phyloP scores from a whole-genome alignment of 2,113 vertebrate genomes.

The Rhinolophus ferrumequinum region DNA sequence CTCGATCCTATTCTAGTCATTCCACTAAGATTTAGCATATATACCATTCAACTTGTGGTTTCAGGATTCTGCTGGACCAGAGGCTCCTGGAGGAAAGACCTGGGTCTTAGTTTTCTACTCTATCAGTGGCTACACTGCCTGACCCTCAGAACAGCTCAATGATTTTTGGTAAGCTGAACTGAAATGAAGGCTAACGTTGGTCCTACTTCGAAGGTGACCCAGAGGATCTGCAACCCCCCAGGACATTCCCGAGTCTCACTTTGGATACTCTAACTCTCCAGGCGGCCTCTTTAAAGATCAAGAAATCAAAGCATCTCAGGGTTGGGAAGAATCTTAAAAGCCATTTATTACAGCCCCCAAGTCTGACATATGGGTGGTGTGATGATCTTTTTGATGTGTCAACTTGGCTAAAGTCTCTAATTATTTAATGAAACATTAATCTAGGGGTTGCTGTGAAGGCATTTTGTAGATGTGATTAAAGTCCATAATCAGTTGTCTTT shows the following conservation, averaged over 20 bases:
- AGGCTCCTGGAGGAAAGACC: not conserved
- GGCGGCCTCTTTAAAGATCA: not conserved
- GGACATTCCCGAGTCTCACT: not conserved
- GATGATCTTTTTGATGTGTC: not conserved
- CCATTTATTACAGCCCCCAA: too few relatives aligned
- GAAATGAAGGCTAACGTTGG: not conserved
- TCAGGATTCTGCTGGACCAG: not conserved
- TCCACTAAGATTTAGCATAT: not conserved
- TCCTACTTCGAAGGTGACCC: not conserved
- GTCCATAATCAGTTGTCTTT: not conserved
- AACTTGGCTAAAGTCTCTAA: not conserved
- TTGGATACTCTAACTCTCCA: not conserved
- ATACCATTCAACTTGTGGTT: not conserved
- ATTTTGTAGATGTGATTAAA: constrained; percentile 39
- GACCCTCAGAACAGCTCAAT: not conserved
- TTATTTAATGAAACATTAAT: not conserved
- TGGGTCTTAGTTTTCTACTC: not conserved
- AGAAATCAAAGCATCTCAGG: not conserved
- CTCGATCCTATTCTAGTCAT: not conserved
- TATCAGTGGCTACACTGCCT: not conserved
- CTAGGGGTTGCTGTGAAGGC: not conserved
- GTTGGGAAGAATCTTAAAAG: not conserved
- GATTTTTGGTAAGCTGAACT: not conserved
- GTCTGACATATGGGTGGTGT: not conserved
- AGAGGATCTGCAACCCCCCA: not conserved